Conservation (phyloP, 2,797 vertebrate species). For the Gymnothorax javanicus region DNA sequence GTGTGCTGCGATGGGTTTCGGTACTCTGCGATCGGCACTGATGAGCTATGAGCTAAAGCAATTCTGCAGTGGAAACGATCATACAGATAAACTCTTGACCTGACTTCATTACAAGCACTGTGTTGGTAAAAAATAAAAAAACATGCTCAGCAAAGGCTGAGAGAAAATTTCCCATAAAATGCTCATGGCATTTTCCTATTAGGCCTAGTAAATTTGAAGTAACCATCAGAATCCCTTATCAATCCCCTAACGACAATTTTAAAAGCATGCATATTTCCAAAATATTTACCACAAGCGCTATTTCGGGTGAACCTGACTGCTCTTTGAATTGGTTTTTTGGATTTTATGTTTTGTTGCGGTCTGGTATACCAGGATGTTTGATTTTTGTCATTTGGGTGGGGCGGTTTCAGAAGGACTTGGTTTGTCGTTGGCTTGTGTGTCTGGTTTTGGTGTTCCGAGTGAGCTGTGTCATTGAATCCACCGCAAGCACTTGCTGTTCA, state of each 20-base stretch:
- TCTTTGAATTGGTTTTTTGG: neutral
- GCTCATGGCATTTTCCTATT: neutral
- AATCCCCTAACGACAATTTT: neutral
- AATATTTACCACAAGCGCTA: neutral
- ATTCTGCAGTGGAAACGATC: constrained; percentile 12
- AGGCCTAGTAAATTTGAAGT: neutral
- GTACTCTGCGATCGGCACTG: neutral
- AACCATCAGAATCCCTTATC: neutral
- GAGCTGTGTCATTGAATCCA: constrained; percentile 73
- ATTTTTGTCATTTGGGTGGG: constrained; percentile 12
- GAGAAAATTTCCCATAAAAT: neutral
- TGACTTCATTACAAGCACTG: neutral
- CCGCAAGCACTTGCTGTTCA: neutral
- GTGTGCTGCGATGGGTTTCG: neutral
- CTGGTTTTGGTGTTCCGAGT: constrained; percentile 74
- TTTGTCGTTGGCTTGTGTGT: constrained; percentile 64
- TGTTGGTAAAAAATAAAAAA: neutral
- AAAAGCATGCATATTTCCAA: neutral
- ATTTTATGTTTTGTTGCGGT: neutral
- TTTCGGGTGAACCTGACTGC: neutral
- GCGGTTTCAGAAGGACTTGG: constrained; percentile 51
- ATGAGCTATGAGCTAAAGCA: neutral
- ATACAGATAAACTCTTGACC: constrained; percentile 16
- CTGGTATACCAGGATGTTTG: neutral
- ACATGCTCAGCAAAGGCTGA: neutral